These are phyloP conservation scores for Brachionus koreanus DNA, from an alignment of 1,140 invertebrate species.

Conservation along the genomic window DNA sequence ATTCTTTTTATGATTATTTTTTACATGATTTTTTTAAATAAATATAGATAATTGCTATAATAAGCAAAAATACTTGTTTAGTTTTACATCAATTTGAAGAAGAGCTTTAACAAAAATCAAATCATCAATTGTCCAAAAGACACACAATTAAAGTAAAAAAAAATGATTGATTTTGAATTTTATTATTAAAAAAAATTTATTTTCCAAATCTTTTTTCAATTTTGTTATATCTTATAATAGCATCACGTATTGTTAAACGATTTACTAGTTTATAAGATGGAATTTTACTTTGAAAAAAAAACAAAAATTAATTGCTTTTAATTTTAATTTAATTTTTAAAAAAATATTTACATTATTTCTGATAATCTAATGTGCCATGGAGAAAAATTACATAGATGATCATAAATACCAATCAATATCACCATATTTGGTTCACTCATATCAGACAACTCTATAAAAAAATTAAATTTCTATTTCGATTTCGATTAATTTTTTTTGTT, in stretches of 20 bases:
- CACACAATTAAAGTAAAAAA: background rate
- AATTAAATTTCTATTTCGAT: no score
- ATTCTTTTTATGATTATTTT: no score
- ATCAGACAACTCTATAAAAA: background rate
- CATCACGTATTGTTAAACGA: background rate
- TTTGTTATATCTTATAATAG: conserved; percentile 23
- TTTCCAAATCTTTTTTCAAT: conserved; percentile 44
- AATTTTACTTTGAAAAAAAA: conserved; percentile 3
- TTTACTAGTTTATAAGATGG: conserved; percentile 8
- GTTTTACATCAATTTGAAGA: no score
- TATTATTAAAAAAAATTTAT: background rate
- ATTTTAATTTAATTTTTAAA: background rate
- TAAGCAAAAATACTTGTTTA: no score
- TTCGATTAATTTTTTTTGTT: no score
- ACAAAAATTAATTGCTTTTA: no score
- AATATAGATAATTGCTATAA: no score
- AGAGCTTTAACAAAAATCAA: no score
- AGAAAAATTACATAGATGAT: background rate
- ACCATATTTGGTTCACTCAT: conserved; percentile 1
- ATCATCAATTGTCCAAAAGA: no score
- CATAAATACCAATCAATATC: background rate
- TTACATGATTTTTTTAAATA: no score
- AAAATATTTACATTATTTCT: conserved; percentile 1
- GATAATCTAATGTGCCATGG: conserved; percentile 20
- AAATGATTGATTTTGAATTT: background rate